Percentiles rank a stretch among this genome's conserved stretches.
Evolutionary conservation across 2,113 vertebrate species (phyloP).

Genomic region (Mormyrus lacerda): DNA sequence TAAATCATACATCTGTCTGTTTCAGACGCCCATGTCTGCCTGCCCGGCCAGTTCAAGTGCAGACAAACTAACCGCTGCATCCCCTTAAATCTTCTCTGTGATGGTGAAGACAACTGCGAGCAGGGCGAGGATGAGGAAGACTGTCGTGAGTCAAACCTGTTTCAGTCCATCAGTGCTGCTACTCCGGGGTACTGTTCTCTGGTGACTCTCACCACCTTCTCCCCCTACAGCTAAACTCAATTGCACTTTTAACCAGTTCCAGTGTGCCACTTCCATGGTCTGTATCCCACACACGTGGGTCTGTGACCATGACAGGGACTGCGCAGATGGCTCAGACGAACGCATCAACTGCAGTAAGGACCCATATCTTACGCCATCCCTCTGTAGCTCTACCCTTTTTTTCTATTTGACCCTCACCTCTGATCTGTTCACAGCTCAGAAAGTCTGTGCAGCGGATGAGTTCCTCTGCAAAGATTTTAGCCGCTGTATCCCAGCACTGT

Average conservation of each 20-base stretch:
- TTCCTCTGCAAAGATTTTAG: slow-evolving; percentile 93
- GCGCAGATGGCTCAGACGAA: slow-evolving; percentile 87
- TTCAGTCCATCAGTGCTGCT: neutral
- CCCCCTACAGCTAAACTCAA: slow-evolving; percentile 80
- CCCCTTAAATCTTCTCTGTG: slow-evolving; percentile 91
- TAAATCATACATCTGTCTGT: neutral
- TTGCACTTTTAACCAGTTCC: slow-evolving; percentile 95
- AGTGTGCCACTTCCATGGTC: slow-evolving; percentile 90
- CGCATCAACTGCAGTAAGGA: slow-evolving; percentile 89
- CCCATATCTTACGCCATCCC: neutral
- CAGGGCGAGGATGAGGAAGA: slow-evolving; percentile 92
- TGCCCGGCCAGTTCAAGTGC: slow-evolving; percentile 96
- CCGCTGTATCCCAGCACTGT: slow-evolving; percentile 85
- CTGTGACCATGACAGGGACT: slow-evolving; percentile 92
- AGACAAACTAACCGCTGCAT: slow-evolving; percentile 91
- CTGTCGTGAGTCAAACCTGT: slow-evolving; percentile 72
- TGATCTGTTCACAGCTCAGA: slow-evolving; percentile 67
- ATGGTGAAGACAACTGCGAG: slow-evolving; percentile 90
- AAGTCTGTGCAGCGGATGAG: slow-evolving; percentile 88
- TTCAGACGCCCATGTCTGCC: slow-evolving; percentile 88
- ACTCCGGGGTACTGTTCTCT: neutral
- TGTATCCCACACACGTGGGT: slow-evolving; percentile 96
- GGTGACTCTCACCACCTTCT: neutral
- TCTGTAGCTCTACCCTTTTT: neutral
- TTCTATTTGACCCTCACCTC: neutral